These are phyloP conservation scores for Spisula solida DNA, from an alignment of 2,888 invertebrate genomes.

Conservation along the genomic window DNA sequence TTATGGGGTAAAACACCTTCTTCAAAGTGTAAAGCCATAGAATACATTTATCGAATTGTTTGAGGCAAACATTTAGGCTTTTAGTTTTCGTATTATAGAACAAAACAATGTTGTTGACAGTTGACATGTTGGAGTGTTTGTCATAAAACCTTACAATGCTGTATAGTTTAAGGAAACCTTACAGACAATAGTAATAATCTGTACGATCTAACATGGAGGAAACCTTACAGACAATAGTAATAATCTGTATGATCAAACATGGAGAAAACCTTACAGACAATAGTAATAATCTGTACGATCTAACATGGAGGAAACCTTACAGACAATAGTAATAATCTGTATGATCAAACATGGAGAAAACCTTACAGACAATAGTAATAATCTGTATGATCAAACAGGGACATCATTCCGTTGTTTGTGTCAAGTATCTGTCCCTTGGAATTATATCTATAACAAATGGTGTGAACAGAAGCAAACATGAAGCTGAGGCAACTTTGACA, in stretches of 20 bases:
- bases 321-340: neutral
- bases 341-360: too few species aligned
- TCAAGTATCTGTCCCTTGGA: neutral
- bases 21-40: too few species aligned
- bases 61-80: too few species aligned
- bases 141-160: neutral
- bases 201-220: neutral
- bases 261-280: neutral
- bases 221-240: neutral
- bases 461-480: too few species aligned
- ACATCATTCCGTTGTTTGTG: neutral
- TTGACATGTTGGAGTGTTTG: neutral
- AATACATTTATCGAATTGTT: too few species aligned
- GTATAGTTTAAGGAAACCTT: neutral
- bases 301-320: neutral
- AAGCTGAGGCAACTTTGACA: too few species aligned
- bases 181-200: neutral
- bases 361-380: neutral
- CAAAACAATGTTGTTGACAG: too few species aligned
- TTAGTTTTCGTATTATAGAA: too few species aligned
- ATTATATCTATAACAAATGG: neutral
- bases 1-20: too few species aligned
- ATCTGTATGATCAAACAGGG: neutral
- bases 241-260: neutral
- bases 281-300: neutral